Evolutionary conservation across 2,797 vertebrate genomes (phyloP).

Genomic region (Sebastes minor): DNA sequence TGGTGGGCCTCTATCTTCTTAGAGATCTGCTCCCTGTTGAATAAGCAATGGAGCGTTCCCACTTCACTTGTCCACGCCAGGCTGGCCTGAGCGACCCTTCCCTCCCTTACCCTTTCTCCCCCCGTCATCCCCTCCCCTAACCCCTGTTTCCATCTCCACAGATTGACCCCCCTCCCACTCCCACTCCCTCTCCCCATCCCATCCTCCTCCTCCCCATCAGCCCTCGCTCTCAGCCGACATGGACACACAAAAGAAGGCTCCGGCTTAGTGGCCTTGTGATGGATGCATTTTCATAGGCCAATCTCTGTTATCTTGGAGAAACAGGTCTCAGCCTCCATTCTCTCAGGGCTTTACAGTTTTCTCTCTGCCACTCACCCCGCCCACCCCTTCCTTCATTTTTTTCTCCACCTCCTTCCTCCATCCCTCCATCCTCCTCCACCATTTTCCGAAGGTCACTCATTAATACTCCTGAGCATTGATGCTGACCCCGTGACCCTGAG

Average conservation of each 20-base stretch:
- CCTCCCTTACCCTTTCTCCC: constrained; percentile 23
- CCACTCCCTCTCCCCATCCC: neutral
- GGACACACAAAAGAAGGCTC: constrained; percentile 79
- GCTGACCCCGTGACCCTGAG: constrained; percentile 78
- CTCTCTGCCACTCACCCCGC: constrained; percentile 67
- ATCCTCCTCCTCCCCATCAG: constrained; percentile 5
- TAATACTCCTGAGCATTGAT: constrained; percentile 83
- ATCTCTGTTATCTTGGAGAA: constrained; percentile 86
- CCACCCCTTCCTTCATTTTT: constrained; percentile 40
- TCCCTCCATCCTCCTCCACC: constrained; percentile 56
- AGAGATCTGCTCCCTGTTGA: constrained; percentile 81
- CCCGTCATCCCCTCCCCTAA: constrained; percentile 37
- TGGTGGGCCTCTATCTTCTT: constrained; percentile 76
- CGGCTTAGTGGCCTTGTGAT: constrained; percentile 84
- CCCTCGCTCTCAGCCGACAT: constrained; percentile 66
- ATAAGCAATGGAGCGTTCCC: constrained; percentile 81
- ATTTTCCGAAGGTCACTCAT: constrained; percentile 86
- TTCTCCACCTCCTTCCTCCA: constrained; percentile 49
- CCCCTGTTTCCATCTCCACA: constrained; percentile 69
- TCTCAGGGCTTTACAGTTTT: constrained; percentile 80
- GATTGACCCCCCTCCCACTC: constrained; percentile 52
- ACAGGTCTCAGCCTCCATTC: constrained; percentile 84
- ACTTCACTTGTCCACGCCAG: constrained; percentile 67
- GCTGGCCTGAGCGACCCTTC: constrained; percentile 55
- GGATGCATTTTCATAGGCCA: constrained; percentile 86